These are phyloP conservation scores for Ornithoptera priamus DNA, from an alignment of 2,888 invertebrate species.

Conservation along the genomic window DNA sequence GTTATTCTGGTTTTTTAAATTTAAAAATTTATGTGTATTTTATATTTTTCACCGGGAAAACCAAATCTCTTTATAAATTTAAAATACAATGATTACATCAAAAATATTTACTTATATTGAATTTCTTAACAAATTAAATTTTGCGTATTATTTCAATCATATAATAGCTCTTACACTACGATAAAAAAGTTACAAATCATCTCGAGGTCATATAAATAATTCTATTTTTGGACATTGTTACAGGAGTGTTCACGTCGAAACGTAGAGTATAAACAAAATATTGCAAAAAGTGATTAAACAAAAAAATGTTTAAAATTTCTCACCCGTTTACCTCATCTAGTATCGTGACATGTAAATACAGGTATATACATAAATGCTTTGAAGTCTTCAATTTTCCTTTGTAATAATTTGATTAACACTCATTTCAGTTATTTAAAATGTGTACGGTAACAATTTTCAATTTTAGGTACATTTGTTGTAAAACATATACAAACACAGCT, in stretches of 20 bases:
- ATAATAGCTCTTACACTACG: neutral
- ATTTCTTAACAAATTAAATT: neutral
- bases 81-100: too few species aligned
- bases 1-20: neutral
- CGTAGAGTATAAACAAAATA: too few species aligned
- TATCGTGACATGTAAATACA: neutral
- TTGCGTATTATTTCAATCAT: neutral
- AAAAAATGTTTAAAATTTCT: conserved; percentile 10
- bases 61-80: too few species aligned
- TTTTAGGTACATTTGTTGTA: conserved; percentile 17
- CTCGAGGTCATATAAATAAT: conserved; percentile 27
- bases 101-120: too few species aligned
- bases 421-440: neutral
- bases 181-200: neutral
- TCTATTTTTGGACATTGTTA: conserved; percentile 18
- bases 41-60: too few species aligned
- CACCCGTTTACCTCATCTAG: neutral
- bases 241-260: too few species aligned
- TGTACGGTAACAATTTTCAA: neutral
- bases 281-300: neutral
- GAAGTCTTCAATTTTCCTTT: neutral
- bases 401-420: neutral
- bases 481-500: conserved; percentile 33
- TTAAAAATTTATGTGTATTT: neutral
- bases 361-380: neutral